A percentile compares a stretch with the other conserved stretches of the same genome.
Conservation (phyloP, 2,888 invertebrate species). For the Norana najaformis region DNA sequence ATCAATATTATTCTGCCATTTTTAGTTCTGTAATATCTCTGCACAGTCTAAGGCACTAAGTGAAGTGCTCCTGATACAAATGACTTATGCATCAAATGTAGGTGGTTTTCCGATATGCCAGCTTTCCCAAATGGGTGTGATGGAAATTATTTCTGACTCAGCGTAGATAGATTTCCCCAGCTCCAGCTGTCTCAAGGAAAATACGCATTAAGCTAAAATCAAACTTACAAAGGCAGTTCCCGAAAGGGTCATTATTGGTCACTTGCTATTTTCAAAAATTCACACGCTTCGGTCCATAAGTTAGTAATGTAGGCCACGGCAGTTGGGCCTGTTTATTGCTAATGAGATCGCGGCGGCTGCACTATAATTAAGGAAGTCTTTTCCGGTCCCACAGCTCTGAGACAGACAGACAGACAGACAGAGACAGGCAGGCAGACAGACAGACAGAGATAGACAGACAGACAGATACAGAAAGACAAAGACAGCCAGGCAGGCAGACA, state of each 20-base stretch:
- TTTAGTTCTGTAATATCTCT: too few species aligned
- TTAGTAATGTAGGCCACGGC: neutral
- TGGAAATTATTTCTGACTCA: neutral
- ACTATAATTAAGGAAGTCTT: slow-evolving; percentile 5
- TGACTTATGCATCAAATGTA: neutral
- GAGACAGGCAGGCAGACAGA: neutral
- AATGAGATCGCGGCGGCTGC: neutral
- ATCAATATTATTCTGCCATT: too few species aligned
- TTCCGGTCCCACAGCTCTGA: neutral
- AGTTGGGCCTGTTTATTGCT: neutral
- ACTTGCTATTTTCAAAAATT: neutral
- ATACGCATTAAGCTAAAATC: neutral
- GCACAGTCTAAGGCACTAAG: too few species aligned
- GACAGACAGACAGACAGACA: too few species aligned
- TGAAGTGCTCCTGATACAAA: neutral
- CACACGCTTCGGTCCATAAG: neutral
- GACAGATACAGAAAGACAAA: neutral
- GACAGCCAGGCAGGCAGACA: neutral
- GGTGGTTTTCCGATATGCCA: neutral
- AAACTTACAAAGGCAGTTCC: neutral
- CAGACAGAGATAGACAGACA: neutral
- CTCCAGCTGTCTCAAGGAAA: neutral
- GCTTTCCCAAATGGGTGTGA: neutral
- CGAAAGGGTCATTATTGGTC: neutral
- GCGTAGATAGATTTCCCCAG: neutral